Evolutionary conservation across 2,113 vertebrate species (phyloP).

Genomic region (Hirundichthys speculiger): DNA sequence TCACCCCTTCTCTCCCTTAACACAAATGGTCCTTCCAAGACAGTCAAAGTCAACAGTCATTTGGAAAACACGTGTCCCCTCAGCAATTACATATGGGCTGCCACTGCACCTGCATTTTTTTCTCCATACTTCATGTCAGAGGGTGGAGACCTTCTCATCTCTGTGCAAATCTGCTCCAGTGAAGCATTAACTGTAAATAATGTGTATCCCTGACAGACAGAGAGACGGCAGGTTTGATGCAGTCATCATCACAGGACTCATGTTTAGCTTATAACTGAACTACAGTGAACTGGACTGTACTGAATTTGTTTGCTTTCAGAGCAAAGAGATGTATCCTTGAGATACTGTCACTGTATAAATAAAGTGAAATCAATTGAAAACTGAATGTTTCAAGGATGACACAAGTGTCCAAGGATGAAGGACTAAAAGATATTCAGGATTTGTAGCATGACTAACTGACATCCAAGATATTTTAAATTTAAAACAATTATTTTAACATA

Average conservation of each 20-base stretch:
- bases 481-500: too few species aligned
- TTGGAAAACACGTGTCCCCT: neutral
- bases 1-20: neutral
- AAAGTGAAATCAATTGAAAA: too few species aligned
- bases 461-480: too few species aligned
- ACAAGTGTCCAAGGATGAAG: too few species aligned
- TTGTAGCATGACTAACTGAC: too few species aligned
- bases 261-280: neutral
- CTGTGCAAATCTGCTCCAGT: conserved; percentile 17
- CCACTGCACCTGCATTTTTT: neutral
- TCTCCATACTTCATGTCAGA: neutral
- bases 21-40: neutral
- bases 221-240: conserved; percentile 38
- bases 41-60: neutral
- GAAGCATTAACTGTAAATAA: conserved; percentile 60
- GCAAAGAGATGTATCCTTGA: too few species aligned
- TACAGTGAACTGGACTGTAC: too few species aligned
- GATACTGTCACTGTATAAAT: too few species aligned
- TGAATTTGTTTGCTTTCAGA: too few species aligned
- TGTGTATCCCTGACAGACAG: conserved; percentile 17
- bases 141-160: conserved; percentile 22
- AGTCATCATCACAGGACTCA: conserved; percentile 26
- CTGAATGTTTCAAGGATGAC: too few species aligned
- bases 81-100: conserved; percentile 2
- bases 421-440: too few species aligned